Percentiles rank a stretch among this genome's conserved stretches.
Conservation (phyloP, 2,888 invertebrate species). For the Fragum fragum region DNA sequence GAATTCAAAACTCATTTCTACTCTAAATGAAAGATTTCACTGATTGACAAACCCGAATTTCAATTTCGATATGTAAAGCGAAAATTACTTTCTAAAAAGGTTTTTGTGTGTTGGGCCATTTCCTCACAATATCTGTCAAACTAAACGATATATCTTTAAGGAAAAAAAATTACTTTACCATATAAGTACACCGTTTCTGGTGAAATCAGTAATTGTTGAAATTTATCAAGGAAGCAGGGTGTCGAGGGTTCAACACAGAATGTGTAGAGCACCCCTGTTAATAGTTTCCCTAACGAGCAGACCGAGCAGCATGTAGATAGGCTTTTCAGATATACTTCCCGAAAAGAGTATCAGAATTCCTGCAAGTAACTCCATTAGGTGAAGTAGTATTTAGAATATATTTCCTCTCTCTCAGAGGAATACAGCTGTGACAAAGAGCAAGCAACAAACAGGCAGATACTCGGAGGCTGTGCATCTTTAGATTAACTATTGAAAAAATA, state of each 20-base stretch:
- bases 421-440: neutral
- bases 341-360: neutral
- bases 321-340: neutral
- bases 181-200: neutral
- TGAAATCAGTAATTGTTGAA: neutral
- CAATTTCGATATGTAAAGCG: no score
- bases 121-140: no score
- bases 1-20: no score
- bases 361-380: neutral
- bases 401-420: neutral
- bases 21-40: no score
- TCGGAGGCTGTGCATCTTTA: no score
- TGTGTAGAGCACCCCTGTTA: neutral
- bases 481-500: no score
- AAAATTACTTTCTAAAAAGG: no score
- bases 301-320: neutral
- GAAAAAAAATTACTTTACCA: neutral
- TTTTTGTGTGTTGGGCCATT: no score
- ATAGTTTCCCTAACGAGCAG: neutral
- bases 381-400: neutral
- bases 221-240: neutral
- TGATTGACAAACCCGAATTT: no score
- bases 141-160: no score
- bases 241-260: neutral
- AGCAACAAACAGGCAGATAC: no score